Percentiles rank a stretch among this genome's conserved stretches.
Conservation (phyloP, 2,888 invertebrate genomes). For the Pterobdella sp. region DNA sequence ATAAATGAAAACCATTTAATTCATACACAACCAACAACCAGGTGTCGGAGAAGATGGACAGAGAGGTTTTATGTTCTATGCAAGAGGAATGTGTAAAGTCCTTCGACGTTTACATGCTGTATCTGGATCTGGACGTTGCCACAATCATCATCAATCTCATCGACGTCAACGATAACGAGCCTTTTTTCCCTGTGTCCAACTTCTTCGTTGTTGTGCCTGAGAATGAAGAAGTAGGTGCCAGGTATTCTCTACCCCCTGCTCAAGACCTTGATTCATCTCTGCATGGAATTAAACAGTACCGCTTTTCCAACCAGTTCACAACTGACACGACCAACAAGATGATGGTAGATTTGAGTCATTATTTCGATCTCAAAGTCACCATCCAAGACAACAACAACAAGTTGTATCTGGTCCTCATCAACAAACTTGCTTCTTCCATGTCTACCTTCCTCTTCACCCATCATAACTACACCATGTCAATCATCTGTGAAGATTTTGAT, state of each 20-base stretch:
- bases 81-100: background rate
- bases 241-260: constrained; percentile 29
- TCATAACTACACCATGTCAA: background rate
- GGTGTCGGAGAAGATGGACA: background rate
- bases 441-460: background rate
- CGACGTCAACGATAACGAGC: constrained; percentile 87
- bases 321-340: constrained; percentile 29
- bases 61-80: background rate
- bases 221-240: background rate
- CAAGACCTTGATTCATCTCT: constrained; percentile 39
- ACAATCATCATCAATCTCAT: constrained; percentile 63
- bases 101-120: background rate
- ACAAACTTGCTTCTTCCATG: background rate
- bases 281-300: constrained; percentile 39
- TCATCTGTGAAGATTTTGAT: background rate
- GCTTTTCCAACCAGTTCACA: constrained; percentile 29
- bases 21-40: too few species aligned
- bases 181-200: constrained; percentile 60
- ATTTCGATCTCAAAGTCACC: background rate
- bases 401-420: background rate
- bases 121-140: background rate
- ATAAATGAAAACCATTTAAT: too few species aligned
- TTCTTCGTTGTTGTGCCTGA: constrained; percentile 23
- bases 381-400: background rate
- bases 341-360: background rate